phyloP scores from a whole-genome alignment of 2,888 invertebrate genomes.

The Oxystoma pomonae region DNA sequence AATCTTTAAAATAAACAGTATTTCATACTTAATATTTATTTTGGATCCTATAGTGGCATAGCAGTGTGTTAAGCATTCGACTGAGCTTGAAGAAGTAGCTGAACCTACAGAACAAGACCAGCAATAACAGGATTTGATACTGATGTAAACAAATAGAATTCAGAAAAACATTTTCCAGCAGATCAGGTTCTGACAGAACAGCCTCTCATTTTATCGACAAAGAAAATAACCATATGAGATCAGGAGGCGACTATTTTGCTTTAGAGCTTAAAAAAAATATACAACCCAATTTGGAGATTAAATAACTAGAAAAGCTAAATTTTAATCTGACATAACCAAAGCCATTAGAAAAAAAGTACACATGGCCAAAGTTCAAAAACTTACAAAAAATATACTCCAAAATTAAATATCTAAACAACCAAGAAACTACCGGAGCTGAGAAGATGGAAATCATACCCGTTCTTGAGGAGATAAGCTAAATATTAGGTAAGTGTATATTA shows the following conservation, averaged over 20 bases:
- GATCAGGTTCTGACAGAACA: too few relatives aligned
- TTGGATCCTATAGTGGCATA: too few relatives aligned
- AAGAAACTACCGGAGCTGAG: neutral
- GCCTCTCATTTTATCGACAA: neutral
- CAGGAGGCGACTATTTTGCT: neutral
- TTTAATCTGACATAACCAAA: neutral
- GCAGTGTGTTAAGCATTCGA: too few relatives aligned
- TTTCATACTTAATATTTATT: too few relatives aligned
- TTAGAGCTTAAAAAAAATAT: neutral
- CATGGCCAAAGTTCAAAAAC: neutral
- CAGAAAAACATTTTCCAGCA: too few relatives aligned
- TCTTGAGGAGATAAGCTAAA: neutral
- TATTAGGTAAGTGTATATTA: neutral
- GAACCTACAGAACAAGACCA: too few relatives aligned
- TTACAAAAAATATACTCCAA: neutral
- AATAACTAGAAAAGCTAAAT: neutral
- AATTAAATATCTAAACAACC: neutral
- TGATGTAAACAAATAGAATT: too few relatives aligned
- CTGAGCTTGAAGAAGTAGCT: too few relatives aligned
- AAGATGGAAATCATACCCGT: neutral
- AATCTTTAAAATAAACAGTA: too few relatives aligned
- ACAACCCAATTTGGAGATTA: neutral
- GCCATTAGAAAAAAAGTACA: neutral
- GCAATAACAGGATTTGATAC: too few relatives aligned
- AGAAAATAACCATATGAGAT: neutral